Evolutionary conservation across 2,888 invertebrate species (phyloP).

Genomic region (Tipula lateralis): DNA sequence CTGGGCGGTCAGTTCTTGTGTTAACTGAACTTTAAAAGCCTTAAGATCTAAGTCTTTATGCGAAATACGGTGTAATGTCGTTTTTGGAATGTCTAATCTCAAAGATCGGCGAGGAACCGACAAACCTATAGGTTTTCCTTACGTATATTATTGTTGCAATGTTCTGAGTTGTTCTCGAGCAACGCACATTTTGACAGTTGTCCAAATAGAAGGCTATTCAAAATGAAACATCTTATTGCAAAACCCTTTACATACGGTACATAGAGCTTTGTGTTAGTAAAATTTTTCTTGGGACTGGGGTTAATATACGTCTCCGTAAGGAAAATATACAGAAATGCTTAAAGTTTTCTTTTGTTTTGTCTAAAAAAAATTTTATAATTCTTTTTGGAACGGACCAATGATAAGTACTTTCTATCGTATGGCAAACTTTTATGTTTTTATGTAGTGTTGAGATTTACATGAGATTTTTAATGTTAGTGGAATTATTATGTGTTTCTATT

Average conservation of each 20-base stretch:
- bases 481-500: neutral
- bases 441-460: slow-evolving; percentile 1
- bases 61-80: too few species aligned
- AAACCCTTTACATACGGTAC: neutral
- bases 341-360: slow-evolving; percentile 8
- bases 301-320: neutral
- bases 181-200: too few species aligned
- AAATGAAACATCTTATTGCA: too few species aligned
- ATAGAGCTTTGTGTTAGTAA: neutral
- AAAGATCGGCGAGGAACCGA: too few species aligned
- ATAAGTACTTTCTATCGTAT: neutral
- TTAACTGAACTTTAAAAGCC: too few species aligned
- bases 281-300: neutral
- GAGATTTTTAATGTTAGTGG: neutral
- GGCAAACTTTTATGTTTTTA: neutral
- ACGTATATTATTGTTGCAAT: too few species aligned
- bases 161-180: too few species aligned
- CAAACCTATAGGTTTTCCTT: too few species aligned
- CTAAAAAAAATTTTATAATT: neutral
- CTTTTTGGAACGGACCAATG: neutral
- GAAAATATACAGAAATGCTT: neutral
- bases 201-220: too few species aligned
- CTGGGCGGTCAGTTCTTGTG: too few species aligned
- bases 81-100: too few species aligned
- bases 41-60: too few species aligned